Conservation (phyloP, 2,113 vertebrate genomes). For the Hylia prasina region DNA sequence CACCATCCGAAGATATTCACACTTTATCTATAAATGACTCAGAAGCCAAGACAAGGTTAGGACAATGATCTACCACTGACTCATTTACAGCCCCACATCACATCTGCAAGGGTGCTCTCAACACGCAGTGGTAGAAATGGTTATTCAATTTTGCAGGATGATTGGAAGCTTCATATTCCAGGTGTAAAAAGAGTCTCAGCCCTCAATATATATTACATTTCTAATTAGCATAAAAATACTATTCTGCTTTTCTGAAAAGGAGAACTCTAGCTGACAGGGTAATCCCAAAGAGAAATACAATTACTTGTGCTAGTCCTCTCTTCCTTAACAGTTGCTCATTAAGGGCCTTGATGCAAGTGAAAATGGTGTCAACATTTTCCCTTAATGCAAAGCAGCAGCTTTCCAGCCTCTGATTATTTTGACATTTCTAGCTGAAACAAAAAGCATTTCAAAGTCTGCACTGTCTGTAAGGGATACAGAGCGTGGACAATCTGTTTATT, state of each 20-base stretch:
- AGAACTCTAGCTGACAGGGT: neutral
- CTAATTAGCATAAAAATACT: constrained; percentile 5
- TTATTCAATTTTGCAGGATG: neutral
- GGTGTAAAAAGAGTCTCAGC: neutral
- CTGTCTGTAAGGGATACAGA: neutral
- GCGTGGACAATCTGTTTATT: neutral
- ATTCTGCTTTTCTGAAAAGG: neutral
- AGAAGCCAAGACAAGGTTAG: neutral
- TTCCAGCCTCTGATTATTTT: neutral
- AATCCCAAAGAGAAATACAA: neutral
- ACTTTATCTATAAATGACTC: neutral
- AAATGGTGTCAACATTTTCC: neutral
- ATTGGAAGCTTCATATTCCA: neutral
- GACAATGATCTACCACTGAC: neutral
- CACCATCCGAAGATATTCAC: neutral
- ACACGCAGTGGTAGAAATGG: neutral
- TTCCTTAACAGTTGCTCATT: constrained; percentile 12
- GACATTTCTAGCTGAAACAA: neutral
- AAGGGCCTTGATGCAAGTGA: neutral
- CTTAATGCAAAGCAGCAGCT: neutral
- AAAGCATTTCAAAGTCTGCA: neutral
- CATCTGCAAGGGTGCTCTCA: neutral
- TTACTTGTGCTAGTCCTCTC: neutral
- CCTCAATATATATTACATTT: neutral
- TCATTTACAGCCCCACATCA: neutral